Percentiles rank a stretch among this genome's conserved stretches.
These are phyloP conservation scores for Micromys minutus DNA, from an alignment of 2,113 vertebrate species.

Conservation along the genomic window DNA sequence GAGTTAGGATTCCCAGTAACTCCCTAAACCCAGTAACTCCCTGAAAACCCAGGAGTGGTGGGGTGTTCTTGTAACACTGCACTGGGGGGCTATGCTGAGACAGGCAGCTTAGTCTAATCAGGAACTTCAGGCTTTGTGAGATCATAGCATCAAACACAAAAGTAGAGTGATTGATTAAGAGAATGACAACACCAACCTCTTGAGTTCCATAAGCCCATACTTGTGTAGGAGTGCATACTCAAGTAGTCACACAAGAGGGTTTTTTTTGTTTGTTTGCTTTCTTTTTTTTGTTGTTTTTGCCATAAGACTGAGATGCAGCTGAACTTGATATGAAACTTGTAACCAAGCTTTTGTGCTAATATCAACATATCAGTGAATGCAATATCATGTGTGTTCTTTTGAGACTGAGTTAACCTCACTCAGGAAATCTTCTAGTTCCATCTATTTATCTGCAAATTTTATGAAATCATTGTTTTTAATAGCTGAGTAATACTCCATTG, in stretches of 20 bases:
- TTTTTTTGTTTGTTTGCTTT: no score
- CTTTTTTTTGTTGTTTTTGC: neutral
- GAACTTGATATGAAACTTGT: neutral
- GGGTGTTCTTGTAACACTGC: neutral
- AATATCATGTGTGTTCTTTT: no score
- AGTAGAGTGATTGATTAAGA: neutral
- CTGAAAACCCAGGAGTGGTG: neutral
- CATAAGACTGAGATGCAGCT: neutral
- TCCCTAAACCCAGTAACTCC: no score
- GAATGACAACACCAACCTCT: neutral
- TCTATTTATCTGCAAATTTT: no score
- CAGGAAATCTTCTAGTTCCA: no score
- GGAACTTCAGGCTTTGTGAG: neutral
- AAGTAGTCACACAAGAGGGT: neutral
- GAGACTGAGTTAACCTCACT: no score
- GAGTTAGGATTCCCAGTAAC: neutral
- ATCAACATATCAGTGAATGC: no score
- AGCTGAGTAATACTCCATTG: no score
- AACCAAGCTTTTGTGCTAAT: neutral
- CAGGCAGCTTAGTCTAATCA: neutral
- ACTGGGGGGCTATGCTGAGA: neutral
- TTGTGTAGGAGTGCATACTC: neutral
- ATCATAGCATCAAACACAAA: no score
- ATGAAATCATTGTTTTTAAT: no score
- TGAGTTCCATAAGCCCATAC: no score